Conservation (phyloP, 2,888 invertebrate genomes). For the Agrotis segetum region DNA sequence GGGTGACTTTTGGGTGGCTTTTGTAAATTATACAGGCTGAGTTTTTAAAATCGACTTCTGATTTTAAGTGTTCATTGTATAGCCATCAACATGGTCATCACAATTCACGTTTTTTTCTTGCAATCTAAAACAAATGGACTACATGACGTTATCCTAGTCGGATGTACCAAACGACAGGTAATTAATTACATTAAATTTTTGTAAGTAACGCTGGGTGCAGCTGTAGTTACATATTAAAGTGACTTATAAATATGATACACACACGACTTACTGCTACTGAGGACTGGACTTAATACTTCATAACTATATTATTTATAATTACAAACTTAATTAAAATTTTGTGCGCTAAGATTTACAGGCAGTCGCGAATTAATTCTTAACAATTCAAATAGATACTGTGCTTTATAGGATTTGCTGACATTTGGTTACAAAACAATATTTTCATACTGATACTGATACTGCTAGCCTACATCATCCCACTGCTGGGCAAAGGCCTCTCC, state of each 20-base stretch:
- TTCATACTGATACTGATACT: too few relatives aligned
- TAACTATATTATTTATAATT: neutral
- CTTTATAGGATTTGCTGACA: too few relatives aligned
- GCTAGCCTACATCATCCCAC: too few relatives aligned
- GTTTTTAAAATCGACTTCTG: too few relatives aligned
- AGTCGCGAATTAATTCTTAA: neutral
- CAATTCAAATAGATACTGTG: neutral
- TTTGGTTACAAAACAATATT: neutral
- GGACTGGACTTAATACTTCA: slow-evolving; percentile 36
- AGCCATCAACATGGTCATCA: neutral
- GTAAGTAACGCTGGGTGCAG: neutral
- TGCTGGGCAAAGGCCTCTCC: too few relatives aligned
- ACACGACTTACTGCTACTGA: slow-evolving; percentile 38
- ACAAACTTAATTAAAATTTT: slow-evolving; percentile 10
- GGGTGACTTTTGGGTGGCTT: too few relatives aligned
- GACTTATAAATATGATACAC: slow-evolving; percentile 8
- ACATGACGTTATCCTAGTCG: neutral
- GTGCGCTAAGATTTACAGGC: slow-evolving; percentile 26
- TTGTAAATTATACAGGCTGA: neutral
- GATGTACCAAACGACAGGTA: slow-evolving; percentile 7
- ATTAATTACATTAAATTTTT: neutral
- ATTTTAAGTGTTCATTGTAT: too few relatives aligned
- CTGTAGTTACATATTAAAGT: slow-evolving; percentile 8
- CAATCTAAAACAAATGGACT: too few relatives aligned
- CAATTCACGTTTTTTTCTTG: too few relatives aligned